phyloP scores from a whole-genome alignment of 2,888 invertebrate genomes.

The Agelastica alni region DNA sequence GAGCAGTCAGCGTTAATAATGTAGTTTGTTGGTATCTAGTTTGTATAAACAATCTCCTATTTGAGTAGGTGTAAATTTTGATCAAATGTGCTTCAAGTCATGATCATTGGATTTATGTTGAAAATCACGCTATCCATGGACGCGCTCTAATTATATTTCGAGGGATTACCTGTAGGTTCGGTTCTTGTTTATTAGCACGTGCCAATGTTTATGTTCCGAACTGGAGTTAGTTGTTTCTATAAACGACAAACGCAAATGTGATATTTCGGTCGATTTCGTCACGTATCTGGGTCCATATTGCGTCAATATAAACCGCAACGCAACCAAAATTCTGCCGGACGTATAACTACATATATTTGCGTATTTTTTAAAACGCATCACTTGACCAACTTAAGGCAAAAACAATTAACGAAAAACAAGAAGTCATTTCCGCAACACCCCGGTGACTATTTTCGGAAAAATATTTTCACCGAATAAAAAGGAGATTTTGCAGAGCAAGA shows the following conservation, averaged over 20 bases:
- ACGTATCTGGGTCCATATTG: neutral
- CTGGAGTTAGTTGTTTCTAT: neutral
- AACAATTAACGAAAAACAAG: too few species aligned
- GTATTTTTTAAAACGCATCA: too few species aligned
- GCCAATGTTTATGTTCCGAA: slow-evolving; percentile 20
- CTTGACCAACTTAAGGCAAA: too few species aligned
- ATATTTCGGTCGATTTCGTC: neutral
- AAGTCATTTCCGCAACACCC: too few species aligned
- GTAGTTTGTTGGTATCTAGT: too few species aligned
- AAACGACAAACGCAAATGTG: neutral
- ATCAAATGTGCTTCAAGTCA: slow-evolving; percentile 33
- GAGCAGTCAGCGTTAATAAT: too few species aligned
- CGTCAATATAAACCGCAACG: too few species aligned
- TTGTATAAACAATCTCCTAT: slow-evolving; percentile 21
- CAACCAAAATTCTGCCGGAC: too few species aligned
- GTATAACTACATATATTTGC: too few species aligned
- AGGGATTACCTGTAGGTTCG: slow-evolving; percentile 26
- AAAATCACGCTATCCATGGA: slow-evolving; percentile 33
- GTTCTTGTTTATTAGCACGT: slow-evolving; percentile 22
- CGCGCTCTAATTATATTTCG: slow-evolving; percentile 28
- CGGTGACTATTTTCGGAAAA: too few species aligned
- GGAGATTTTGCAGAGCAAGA: too few species aligned
- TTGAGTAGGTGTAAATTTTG: slow-evolving; percentile 22
- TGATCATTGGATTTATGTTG: slow-evolving; percentile 34
- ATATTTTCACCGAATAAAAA: too few species aligned